phyloP scores from a whole-genome alignment of 1,140 invertebrate genomes.

The Diorhabda elongata region DNA sequence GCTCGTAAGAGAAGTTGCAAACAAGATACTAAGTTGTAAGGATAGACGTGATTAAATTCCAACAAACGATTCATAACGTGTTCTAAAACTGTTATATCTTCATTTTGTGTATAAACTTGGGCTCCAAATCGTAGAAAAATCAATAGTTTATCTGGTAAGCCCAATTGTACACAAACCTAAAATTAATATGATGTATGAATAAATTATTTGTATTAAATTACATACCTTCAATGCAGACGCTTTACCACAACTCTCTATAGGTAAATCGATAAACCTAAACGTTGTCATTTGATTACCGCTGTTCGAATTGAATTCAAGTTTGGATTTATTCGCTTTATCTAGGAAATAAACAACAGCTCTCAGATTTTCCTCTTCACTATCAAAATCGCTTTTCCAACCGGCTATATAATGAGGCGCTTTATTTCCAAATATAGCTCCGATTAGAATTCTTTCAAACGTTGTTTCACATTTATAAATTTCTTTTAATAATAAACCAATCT shows the following conservation, averaged over 20 bases:
- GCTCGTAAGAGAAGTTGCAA: slow-evolving; percentile 63
- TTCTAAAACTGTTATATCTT: slow-evolving; percentile 52
- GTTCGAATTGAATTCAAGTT: slow-evolving; percentile 49
- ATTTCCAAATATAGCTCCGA: slow-evolving; percentile 73
- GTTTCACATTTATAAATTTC: slow-evolving; percentile 73
- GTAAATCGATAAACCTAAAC: slow-evolving; percentile 68
- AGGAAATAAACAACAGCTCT: slow-evolving; percentile 71
- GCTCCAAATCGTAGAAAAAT: slow-evolving; percentile 70
- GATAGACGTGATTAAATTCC: slow-evolving; percentile 60
- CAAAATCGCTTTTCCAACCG: slow-evolving; percentile 77
- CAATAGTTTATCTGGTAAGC: slow-evolving; percentile 65
- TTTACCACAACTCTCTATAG: slow-evolving; percentile 70
- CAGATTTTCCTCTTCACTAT: slow-evolving; percentile 68
- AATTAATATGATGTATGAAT: neutral
- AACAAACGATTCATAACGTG: slow-evolving; percentile 60
- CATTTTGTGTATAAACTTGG: slow-evolving; percentile 50
- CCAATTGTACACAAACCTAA: slow-evolving; percentile 59
- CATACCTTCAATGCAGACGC: slow-evolving; percentile 61
- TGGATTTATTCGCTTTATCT: slow-evolving; percentile 62
- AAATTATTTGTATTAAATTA: neutral
- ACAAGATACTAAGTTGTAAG: slow-evolving; percentile 62
- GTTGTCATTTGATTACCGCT: slow-evolving; percentile 9
- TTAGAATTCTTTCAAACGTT: slow-evolving; percentile 72
- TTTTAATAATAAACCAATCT: slow-evolving; percentile 47
- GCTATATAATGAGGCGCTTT: slow-evolving; percentile 72